A percentile compares a stretch with the other conserved stretches of the same genome.
These are phyloP conservation scores for Belonocnema kinseyi DNA, from an alignment of 1,140 invertebrate species.

Conservation along the genomic window DNA sequence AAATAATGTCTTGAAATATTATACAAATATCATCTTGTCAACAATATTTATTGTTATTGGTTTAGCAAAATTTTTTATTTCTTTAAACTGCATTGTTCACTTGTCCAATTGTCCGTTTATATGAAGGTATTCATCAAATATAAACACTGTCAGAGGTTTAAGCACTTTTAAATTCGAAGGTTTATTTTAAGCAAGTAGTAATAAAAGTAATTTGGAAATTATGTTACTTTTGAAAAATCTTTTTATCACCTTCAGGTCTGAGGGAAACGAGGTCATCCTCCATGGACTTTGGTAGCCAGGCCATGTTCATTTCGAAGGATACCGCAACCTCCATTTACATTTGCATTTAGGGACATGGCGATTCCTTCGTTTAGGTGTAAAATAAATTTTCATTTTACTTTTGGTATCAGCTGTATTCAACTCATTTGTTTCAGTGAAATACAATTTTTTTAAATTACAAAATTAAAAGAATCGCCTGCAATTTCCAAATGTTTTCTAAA, in stretches of 20 bases:
- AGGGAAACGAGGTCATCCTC: conserved; percentile 32
- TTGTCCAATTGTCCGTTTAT: too few relatives aligned
- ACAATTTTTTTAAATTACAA: too few relatives aligned
- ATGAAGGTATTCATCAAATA: too few relatives aligned
- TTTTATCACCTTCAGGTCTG: background rate
- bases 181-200: background rate
- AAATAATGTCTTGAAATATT: conserved; percentile 11
- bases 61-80: background rate
- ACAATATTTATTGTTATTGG: background rate
- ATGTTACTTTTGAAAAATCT: background rate
- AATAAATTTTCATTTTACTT: background rate
- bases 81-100: background rate
- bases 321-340: conserved; percentile 34
- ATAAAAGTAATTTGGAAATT: background rate
- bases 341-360: conserved; percentile 34
- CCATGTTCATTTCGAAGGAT: conserved; percentile 33
- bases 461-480: too few relatives aligned
- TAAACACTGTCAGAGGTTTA: too few relatives aligned
- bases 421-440: too few relatives aligned
- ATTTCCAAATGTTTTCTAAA: too few relatives aligned
- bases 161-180: too few relatives aligned
- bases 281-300: conserved; percentile 4
- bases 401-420: background rate
- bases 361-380: conserved; percentile 13
- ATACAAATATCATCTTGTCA: background rate